Evolutionary conservation across 2,888 invertebrate species (phyloP), one percentile per base, ranked within the genome.

Genomic region (Drosophila meridionalis): DNA sequence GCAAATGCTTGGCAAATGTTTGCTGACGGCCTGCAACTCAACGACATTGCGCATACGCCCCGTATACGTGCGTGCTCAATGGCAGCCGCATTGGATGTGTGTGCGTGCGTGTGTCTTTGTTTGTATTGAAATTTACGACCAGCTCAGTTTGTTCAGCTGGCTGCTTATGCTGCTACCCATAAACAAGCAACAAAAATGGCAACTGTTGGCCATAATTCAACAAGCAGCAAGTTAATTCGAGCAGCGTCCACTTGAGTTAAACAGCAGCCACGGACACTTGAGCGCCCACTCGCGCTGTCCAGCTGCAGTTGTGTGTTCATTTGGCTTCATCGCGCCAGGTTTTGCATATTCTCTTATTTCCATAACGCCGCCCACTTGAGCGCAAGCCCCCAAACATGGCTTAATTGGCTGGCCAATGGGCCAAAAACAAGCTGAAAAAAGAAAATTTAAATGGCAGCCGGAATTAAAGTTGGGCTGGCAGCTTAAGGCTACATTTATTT

Each of bases 121-220:
- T 45, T 65, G 70, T 45, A 73, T 67, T 78, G 42, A 69, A 86
- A 80, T 88, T 86, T 85, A 87, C 82, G 77, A 82, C 70, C 68
- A 60, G 53, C 63, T 58, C 70, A 60, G 66, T 58, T 61, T 67
- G 63, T 34, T 66, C 47, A 60, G 43, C 45, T 34, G 57, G 60
- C 38, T 52, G 62, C 71, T 72, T 60, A 36, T 32, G 32, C 56
- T 69, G 60, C 60, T 38, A 32, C 34, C 76, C 32, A 52, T 67
- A 69, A 73, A 73, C 40, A 69, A 66, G 34, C 47, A 7, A 28
- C 47, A 14, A 66, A 73, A 72, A 30, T 62, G 42, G 43, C 60
- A 40, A 57, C 47, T 65, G 60, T 55, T 48, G 68, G 50, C 68
- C 52, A 59, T 65, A 69, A 70, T 61, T 71, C 55, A 70, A 62